Base-by-base conservation (phyloP, 1,140 invertebrate genomes). In the Sycobia sp. region DNA sequence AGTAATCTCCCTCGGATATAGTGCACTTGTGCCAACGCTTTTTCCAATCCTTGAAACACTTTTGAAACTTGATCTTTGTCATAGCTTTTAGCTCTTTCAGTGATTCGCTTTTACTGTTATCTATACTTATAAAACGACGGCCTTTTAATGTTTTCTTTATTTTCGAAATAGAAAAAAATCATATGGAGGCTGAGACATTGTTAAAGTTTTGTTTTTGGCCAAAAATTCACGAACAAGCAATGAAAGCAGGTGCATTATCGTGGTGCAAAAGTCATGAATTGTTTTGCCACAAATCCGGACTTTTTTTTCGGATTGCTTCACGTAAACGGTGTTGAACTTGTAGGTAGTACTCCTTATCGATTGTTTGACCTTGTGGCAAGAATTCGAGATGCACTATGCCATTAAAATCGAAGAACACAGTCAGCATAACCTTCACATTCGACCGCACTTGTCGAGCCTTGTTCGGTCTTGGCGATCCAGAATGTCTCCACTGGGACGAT, bases 291-390 rank as follows among this genome's bases (percentile, higher is more conserved):
- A 63, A 63, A 50, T 64, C 62, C 46, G 55, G 67, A n/a, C 46
- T 46, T 60, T 65, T n/a, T 69, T 66, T 47, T 47, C 65, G 53
- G 9, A 72, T 65, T 66, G 64, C 63, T 70, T 71, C 72, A 46
- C 67, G 67, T 67, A 72, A 69, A 73, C 66, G 59, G 63, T 67
- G 69, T 60, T 65, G 61, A 70, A 72, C 66, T 59, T 56, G 7
- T 22, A 68, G 23, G 41, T 68, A 68, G 46, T 70, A 69, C 44
- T 73, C 60, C 44, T 74, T 71, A 69, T 75, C 73, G 23, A 75
- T 63, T 25, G 69, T 75, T 55, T 59, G 66, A 66, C 69, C 64
- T 57, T 70, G 25, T 69, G 68, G 68, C 44, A 75, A 68, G 66
- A 73, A 75, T 59, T 74, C 69, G 54, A 68, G 44, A 65, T 73